Conservation (phyloP, 2,113 vertebrate species). For the Spea multiplicata region DNA sequence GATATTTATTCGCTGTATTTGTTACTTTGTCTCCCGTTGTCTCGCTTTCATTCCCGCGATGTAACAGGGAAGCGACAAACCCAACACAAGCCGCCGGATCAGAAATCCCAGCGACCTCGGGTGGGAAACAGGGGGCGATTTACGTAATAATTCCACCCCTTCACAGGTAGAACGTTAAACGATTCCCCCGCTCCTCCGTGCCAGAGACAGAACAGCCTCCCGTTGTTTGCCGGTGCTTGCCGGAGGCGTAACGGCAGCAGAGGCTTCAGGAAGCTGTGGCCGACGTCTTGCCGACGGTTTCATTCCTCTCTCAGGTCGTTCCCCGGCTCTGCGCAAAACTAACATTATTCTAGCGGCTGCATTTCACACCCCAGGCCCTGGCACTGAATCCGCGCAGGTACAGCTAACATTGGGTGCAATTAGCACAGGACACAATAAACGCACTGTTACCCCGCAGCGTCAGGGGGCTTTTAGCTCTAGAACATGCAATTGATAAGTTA, state of each 20-base stretch:
- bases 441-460: not conserved
- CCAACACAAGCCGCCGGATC: not conserved
- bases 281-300: no score
- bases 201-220: conserved; percentile 17
- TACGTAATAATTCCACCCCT: not conserved
- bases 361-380: no score
- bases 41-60: not conserved
- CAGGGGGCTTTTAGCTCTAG: not conserved
- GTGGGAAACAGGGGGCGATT: not conserved
- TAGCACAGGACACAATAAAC: no score
- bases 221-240: not conserved
- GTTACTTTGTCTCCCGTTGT: not conserved
- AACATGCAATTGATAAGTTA: no score
- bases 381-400: no score
- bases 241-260: not conserved
- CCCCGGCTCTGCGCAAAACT: no score
- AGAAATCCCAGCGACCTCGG: not conserved
- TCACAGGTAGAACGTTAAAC: not conserved
- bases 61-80: not conserved
- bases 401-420: no score
- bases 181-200: not conserved
- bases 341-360: no score
- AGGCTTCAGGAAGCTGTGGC: not conserved
- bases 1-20: no score
- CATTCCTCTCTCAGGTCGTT: no score